phyloP scores from a whole-genome alignment of 23 tunicate species.

The Ascidia mentula region DNA sequence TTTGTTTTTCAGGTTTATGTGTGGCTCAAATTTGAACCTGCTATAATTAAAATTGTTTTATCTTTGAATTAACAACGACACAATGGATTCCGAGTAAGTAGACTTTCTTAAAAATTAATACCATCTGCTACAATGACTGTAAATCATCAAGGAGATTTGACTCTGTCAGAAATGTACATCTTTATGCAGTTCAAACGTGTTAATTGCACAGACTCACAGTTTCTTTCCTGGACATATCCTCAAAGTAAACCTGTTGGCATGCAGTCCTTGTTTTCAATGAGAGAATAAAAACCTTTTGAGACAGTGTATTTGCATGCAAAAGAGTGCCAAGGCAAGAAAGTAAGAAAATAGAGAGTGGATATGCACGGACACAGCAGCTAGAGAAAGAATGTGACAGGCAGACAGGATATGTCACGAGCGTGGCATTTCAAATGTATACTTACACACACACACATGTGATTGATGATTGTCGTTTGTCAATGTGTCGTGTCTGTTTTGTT shows the following conservation, averaged over 20 bases:
- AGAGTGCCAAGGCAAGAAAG: too few species aligned
- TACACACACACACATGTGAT: background rate
- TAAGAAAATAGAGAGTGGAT: too few species aligned
- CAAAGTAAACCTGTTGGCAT: too few species aligned
- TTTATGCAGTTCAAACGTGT: too few species aligned
- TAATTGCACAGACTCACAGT: too few species aligned
- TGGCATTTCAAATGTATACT: background rate
- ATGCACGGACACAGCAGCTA: background rate
- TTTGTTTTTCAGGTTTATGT: too few species aligned
- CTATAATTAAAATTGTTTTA: slow-evolving; percentile 4
- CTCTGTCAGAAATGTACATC: background rate
- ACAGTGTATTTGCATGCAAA: too few species aligned
- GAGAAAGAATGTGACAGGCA: slow-evolving; percentile 1
- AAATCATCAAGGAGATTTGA: background rate
- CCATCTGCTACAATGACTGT: background rate
- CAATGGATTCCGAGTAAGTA: background rate
- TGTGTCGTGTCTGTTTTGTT: background rate
- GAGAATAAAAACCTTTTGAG: too few species aligned
- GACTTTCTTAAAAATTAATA: background rate
- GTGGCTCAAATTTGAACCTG: too few species aligned
- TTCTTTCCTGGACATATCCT: too few species aligned
- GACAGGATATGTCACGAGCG: slow-evolving; percentile 8
- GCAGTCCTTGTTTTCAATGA: too few species aligned
- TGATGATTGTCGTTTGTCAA: background rate
- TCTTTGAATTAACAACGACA: background rate